Base-by-base conservation (phyloP, 2,113 vertebrate species). In the Pagrus major region DNA sequence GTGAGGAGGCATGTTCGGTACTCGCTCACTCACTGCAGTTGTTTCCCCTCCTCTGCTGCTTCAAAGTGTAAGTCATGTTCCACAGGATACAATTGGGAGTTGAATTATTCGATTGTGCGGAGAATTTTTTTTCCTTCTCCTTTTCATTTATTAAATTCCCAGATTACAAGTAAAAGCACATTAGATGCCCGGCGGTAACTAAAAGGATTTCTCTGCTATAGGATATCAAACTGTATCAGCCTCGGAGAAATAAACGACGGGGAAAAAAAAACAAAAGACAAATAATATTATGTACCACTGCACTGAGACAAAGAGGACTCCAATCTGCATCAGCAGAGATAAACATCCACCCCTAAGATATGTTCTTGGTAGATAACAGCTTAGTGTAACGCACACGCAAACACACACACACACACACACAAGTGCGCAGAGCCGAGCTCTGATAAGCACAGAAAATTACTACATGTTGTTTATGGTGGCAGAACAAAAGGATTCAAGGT, bases 261-360 rank as follows among this genome's bases (percentile, higher is more conserved):
- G 76, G 75, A 76, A 87, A 71, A 66, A 76, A 73, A 33, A 79
- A 80, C 70, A 70, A 78, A 81, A 89, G 80, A 88, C 75, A 86
- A 89, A 92, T 92, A 87, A 86, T 90, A 88, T 91, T 87, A 90
- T 90, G 85, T 88, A 69, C 67, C 72, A 68, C 80, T 80, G 86
- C 79, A 76, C 76, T 71, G 84, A 91, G 82, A 91, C 91, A 90
- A 94, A 91, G 85, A 86, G 33, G 86, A 79, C 87, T 74, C 73
- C 85, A 89, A 94, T 94, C 89, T 86, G 89, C 89, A 91, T 91
- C 89, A 66, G 76, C 72, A 67, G 70, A 90, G 93, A 95, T 91
- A 93, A 93, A 91, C 91, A 94, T 92, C 88, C 80, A 88, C 86
- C 92, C 90, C 82, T 85, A 86, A 94, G 93, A 94, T 92, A 92